Conservation (phyloP, 2,797 vertebrate species). For the Coreius guichenoti region DNA sequence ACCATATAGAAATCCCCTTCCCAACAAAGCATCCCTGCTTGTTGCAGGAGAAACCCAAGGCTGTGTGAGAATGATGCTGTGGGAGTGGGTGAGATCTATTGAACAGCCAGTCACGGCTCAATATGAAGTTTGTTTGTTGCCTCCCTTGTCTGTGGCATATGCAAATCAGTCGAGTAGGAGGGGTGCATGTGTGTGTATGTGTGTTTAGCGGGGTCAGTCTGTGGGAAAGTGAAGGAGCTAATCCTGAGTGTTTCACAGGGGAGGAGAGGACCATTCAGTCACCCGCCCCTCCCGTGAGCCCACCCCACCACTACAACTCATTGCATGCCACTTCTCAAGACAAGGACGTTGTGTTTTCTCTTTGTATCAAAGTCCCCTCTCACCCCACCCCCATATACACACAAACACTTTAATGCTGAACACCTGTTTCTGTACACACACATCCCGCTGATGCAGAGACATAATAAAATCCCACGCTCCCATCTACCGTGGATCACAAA, state of each 20-base stretch:
- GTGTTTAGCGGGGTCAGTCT: slow-evolving; percentile 66
- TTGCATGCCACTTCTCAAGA: slow-evolving; percentile 63
- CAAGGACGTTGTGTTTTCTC: slow-evolving; percentile 63
- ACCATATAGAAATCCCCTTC: slow-evolving; percentile 42
- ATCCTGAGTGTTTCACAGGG: slow-evolving; percentile 84
- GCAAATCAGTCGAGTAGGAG: slow-evolving; percentile 72
- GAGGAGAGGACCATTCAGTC: slow-evolving; percentile 81
- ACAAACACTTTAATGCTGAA: slow-evolving; percentile 71
- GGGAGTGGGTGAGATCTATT: slow-evolving; percentile 64
- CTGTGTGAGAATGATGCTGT: slow-evolving; percentile 56
- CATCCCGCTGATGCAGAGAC: slow-evolving; percentile 73
- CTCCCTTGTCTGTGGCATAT: slow-evolving; percentile 83
- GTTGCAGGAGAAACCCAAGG: slow-evolving; percentile 36
- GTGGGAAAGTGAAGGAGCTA: slow-evolving; percentile 85
- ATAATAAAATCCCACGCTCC: slow-evolving; percentile 82
- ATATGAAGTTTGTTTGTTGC: slow-evolving; percentile 85
- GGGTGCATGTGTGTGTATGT: slow-evolving; percentile 47
- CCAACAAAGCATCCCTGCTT: slow-evolving; percentile 45
- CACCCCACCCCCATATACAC: slow-evolving; percentile 58
- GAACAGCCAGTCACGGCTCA: slow-evolving; percentile 73
- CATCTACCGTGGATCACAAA: slow-evolving; percentile 46
- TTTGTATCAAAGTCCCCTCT: slow-evolving; percentile 60
- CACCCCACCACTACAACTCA: slow-evolving; percentile 63
- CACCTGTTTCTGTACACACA: slow-evolving; percentile 80
- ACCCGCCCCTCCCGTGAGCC: slow-evolving; percentile 27